Percentiles rank a stretch among this genome's conserved stretches.
These are phyloP conservation scores for Pseudomyrmex cubaensis DNA, from an alignment of 1,140 invertebrate species.

Conservation along the genomic window DNA sequence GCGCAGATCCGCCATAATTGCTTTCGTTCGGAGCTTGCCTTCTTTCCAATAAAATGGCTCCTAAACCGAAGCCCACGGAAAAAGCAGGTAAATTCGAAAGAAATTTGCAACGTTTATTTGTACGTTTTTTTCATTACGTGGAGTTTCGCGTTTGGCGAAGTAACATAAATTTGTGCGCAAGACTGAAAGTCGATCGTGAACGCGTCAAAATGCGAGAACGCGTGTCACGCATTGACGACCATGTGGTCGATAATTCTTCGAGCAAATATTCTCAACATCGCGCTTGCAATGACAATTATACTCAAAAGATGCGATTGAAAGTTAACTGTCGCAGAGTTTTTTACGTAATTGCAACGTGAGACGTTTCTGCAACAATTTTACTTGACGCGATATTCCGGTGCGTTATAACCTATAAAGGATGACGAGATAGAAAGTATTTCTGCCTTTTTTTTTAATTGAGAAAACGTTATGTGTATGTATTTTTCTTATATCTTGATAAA, in stretches of 20 bases:
- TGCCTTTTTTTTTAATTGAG: no score
- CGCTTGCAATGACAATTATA: neutral
- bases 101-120: neutral
- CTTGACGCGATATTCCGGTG: neutral
- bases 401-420: constrained; percentile 27
- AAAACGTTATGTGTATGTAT: no score
- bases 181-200: neutral
- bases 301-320: neutral
- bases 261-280: neutral
- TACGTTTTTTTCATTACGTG: no score
- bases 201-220: neutral
- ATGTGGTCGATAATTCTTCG: constrained; percentile 43
- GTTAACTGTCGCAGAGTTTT: neutral
- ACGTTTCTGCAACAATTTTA: neutral
- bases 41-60: constrained; percentile 86
- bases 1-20: no score
- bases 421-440: neutral
- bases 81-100: constrained; percentile 86
- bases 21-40: neutral
- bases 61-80: constrained; percentile 88
- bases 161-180: no score
- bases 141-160: no score
- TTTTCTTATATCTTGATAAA: neutral
- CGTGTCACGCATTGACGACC: neutral
- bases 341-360: neutral